phyloP scores from a whole-genome alignment of 37 sponge, comb jelly and placozoan genomes.

The Corticium candelabrum region DNA sequence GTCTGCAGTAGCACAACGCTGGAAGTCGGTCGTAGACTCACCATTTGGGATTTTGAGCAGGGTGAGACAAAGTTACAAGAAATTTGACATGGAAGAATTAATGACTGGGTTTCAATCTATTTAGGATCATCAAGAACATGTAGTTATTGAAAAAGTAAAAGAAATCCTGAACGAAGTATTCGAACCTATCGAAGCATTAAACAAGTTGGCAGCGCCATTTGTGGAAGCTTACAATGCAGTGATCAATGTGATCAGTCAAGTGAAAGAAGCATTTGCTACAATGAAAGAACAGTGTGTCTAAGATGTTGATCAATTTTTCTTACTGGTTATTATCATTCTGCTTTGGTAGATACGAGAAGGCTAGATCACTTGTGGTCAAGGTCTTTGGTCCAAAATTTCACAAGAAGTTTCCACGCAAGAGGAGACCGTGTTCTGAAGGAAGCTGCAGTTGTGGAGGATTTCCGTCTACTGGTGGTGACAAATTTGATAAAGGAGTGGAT shows the following conservation, averaged over 20 bases:
- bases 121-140: neutral
- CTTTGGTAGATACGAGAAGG: neutral
- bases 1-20: too few species aligned
- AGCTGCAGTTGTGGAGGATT: constrained; percentile 58
- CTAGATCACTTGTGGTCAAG: neutral
- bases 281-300: neutral
- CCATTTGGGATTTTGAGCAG: too few species aligned
- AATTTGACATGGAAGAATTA: too few species aligned
- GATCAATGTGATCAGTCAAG: neutral
- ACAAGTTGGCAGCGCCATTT: neutral
- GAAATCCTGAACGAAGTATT: neutral
- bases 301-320: neutral
- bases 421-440: neutral
- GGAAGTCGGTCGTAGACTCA: too few species aligned
- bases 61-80: too few species aligned
- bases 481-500: constrained; percentile 39
- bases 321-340: neutral
- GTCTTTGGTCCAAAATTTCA: constrained; percentile 2
- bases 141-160: neutral
- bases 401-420: neutral
- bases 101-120: too few species aligned
- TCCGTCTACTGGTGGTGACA: constrained; percentile 37
- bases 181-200: neutral
- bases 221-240: neutral
- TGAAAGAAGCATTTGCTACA: neutral